Conservation (phyloP, 2,797 vertebrate genomes). For the Halcyon smyrnensis region DNA sequence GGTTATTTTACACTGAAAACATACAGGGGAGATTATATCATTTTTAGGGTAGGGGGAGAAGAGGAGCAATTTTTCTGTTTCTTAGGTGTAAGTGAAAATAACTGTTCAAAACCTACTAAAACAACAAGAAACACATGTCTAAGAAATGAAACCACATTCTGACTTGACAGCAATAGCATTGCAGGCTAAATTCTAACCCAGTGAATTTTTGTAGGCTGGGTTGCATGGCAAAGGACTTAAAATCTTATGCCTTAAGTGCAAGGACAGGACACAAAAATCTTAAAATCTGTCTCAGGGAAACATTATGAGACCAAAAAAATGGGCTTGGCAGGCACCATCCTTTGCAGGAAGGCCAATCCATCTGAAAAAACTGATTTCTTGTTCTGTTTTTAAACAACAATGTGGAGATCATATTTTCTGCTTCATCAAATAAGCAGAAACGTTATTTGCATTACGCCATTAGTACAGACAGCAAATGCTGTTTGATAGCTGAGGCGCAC, state of each 20-base stretch:
- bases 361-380: background rate
- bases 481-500: background rate
- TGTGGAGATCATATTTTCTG: background rate
- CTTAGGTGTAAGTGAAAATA: background rate
- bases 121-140: background rate
- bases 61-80: slow-evolving; percentile 15
- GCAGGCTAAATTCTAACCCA: background rate
- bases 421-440: background rate
- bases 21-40: background rate
- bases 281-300: background rate
- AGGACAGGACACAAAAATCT: background rate
- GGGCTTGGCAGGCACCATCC: background rate
- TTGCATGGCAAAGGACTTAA: background rate
- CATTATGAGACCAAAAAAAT: background rate
- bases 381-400: background rate
- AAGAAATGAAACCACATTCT: background rate
- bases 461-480: rapidly evolving
- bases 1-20: slow-evolving; percentile 43
- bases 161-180: background rate
- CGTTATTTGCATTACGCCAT: background rate
- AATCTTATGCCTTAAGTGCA: background rate
- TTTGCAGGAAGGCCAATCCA: background rate
- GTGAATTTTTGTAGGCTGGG: background rate
- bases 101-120: background rate
- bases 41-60: background rate